A percentile compares a stretch with the other conserved stretches of the same genome.
Evolutionary conservation across 2,113 vertebrate genomes (phyloP).

Genomic region (Oenanthe melanoleuca): DNA sequence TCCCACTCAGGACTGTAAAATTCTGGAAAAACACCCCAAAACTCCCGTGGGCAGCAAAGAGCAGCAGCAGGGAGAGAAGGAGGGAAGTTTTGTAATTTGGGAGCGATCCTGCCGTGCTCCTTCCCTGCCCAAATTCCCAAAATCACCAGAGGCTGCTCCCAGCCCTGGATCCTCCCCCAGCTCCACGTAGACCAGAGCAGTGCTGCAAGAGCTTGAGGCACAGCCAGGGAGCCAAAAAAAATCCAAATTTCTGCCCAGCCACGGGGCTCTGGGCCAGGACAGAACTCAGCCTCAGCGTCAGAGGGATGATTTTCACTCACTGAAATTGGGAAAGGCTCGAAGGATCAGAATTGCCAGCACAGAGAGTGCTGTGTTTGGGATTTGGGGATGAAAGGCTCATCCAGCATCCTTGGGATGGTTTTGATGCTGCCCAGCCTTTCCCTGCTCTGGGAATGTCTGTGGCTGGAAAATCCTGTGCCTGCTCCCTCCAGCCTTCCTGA

Average conservation of each 20-base stretch:
- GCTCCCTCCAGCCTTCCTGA: neutral
- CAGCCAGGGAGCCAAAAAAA: neutral
- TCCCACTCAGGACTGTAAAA: no score
- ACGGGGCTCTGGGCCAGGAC: neutral
- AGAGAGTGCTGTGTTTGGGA: fast-evolving
- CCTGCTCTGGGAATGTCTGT: neutral
- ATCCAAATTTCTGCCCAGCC: neutral
- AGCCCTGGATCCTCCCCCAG: neutral
- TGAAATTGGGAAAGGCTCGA: fast-evolving
- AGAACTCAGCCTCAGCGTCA: fast-evolving
- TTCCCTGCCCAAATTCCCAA: neutral
- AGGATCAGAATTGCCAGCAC: neutral
- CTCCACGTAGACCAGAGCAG: neutral
- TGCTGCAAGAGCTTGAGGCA: neutral
- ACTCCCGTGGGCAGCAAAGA: no score
- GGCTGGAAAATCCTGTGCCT: neutral
- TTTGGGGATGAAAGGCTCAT: neutral
- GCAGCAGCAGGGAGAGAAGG: neutral
- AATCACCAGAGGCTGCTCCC: neutral
- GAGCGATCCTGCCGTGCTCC: neutral
- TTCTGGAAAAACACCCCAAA: no score
- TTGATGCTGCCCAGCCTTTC: neutral
- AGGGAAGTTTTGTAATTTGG: no score
- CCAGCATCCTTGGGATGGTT: neutral
- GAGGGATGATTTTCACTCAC: neutral